Percentiles rank a stretch among this genome's conserved stretches.
Evolutionary conservation across 1,140 invertebrate species (phyloP).

Genomic region (Hypsibius dujardini): DNA sequence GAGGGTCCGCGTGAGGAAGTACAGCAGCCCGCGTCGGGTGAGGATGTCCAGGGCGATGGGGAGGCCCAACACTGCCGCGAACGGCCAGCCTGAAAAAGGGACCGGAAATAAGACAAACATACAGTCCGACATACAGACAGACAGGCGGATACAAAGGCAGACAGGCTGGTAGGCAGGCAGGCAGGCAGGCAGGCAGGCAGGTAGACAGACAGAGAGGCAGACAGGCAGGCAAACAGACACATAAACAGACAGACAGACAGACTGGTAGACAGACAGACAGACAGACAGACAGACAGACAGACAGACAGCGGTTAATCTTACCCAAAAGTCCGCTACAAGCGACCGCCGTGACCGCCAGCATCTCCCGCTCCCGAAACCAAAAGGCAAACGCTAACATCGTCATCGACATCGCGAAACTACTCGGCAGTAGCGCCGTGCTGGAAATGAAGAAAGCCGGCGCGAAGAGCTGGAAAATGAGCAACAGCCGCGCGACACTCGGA

Average conservation of each 20-base stretch:
- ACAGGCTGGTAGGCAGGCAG: too few species aligned
- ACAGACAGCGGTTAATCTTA: too few species aligned
- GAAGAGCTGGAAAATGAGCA: conserved; percentile 60
- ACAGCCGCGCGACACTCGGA: conserved; percentile 61
- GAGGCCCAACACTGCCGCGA: conserved; percentile 65
- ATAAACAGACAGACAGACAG: too few species aligned
- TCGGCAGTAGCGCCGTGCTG: conserved; percentile 73
- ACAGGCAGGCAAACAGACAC: too few species aligned
- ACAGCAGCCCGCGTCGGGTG: conserved; percentile 41
- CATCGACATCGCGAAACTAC: conserved; percentile 68
- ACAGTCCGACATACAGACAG: too few species aligned
- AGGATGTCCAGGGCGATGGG: conserved; percentile 76
- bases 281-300: too few species aligned
- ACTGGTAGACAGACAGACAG: too few species aligned
- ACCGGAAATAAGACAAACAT: too few species aligned
- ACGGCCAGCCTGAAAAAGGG: conserved; percentile 68
- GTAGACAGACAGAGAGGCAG: too few species aligned
- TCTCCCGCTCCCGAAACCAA: conserved; percentile 17
- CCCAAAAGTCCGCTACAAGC: conserved; percentile 16
- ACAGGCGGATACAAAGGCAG: too few species aligned
- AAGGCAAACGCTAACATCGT: conserved; percentile 24
- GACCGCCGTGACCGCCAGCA: conserved; percentile 10
- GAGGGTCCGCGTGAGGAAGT: conserved; percentile 54
- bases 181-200: too few species aligned
- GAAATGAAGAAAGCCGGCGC: conserved; percentile 79